Evolutionary conservation across 2,113 vertebrate genomes (phyloP).

Genomic region (Microcebus lehilahytsara): DNA sequence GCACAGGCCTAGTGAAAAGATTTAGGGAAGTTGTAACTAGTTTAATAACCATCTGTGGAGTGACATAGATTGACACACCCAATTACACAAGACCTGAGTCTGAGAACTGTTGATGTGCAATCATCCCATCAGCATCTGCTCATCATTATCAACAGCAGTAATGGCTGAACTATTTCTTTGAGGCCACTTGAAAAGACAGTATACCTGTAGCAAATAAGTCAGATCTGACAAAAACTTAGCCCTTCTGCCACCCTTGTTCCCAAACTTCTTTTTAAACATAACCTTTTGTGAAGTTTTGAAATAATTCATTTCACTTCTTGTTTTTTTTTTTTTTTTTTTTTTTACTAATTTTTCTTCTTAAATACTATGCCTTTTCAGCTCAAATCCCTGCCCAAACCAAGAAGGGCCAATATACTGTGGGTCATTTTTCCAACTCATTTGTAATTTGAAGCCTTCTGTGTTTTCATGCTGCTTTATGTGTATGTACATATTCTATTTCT

Average conservation of each 20-base stretch:
- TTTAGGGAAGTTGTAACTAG: constrained; percentile 76
- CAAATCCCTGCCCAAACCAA: constrained; percentile 1
- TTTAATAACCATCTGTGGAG: constrained; percentile 72
- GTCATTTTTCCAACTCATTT: neutral
- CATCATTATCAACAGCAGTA: constrained; percentile 56
- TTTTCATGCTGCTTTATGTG: neutral
- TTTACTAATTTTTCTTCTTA: constrained; percentile 37
- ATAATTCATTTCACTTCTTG: constrained; percentile 4
- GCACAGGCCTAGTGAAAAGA: constrained; percentile 44
- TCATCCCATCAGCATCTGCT: constrained; percentile 70
- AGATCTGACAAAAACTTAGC: neutral
- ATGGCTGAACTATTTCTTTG: constrained; percentile 56
- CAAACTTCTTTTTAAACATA: neutral
- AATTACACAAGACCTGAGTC: constrained; percentile 73
- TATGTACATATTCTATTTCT: neutral
- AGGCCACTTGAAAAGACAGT: constrained; percentile 52
- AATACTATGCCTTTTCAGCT: neutral
- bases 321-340: constrained; percentile 17
- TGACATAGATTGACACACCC: constrained; percentile 77
- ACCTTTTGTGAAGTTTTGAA: constrained; percentile 45
- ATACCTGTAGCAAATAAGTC: neutral
- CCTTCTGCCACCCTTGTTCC: neutral
- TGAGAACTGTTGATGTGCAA: constrained; percentile 71
- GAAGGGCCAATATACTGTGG: neutral
- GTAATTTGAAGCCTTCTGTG: neutral